A percentile compares a stretch with the other conserved stretches of the same genome.
Evolutionary conservation across 1,140 invertebrate species (phyloP).

Genomic region (Euborellia annulipes): DNA sequence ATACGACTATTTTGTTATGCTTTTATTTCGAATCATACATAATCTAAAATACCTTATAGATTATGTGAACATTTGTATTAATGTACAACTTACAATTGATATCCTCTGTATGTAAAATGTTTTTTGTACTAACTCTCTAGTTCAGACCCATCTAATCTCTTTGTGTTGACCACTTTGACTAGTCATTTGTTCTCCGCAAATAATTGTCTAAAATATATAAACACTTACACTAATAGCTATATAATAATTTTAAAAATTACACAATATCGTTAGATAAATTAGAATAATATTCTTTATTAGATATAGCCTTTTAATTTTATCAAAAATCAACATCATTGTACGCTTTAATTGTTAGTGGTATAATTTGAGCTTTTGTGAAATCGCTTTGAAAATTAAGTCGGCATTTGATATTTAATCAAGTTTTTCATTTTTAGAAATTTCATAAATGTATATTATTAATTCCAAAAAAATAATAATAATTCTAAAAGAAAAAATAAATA

Average conservation of each 20-base stretch:
- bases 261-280: slow-evolving; percentile 9
- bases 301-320: slow-evolving; percentile 9
- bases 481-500: slow-evolving; percentile 1
- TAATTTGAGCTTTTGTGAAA: slow-evolving; percentile 30
- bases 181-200: no score
- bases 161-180: no score
- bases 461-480: no score
- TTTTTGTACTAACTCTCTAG: no score
- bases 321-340: slow-evolving; percentile 11
- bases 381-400: slow-evolving; percentile 12
- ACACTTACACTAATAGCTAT: slow-evolving; percentile 7
- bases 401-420: slow-evolving; percentile 12
- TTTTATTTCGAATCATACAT: no score
- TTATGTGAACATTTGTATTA: no score
- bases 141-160: no score
- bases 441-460: slow-evolving; percentile 1
- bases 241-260: slow-evolving; percentile 9
- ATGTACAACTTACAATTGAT: no score
- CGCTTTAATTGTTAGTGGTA: slow-evolving; percentile 21
- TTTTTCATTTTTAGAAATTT: slow-evolving; percentile 2
- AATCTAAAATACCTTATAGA: no score
- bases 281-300: no score
- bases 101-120: no score
- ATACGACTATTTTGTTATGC: no score
- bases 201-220: neutral